These are phyloP conservation scores for Denticeps clupeoides DNA, from an alignment of 2,797 vertebrate species.

Conservation along the genomic window DNA sequence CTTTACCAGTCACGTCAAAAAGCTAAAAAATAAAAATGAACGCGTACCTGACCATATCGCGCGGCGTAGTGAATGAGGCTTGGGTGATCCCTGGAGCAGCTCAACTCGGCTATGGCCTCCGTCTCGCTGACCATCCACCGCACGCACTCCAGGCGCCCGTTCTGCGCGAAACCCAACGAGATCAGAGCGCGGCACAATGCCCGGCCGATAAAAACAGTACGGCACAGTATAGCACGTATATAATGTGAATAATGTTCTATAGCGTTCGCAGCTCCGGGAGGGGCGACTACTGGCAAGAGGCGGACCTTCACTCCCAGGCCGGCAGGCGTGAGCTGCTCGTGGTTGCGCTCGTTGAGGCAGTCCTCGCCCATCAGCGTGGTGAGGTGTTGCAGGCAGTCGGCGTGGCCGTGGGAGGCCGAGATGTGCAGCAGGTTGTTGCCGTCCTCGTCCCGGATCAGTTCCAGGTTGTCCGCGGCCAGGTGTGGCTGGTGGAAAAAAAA, in stretches of 20 bases:
- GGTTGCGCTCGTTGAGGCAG: slow-evolving; percentile 82
- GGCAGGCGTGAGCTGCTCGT: slow-evolving; percentile 80
- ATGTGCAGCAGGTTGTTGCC: slow-evolving; percentile 89
- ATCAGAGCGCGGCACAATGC: no score
- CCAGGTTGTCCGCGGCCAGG: slow-evolving; percentile 88
- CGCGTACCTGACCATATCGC: slow-evolving; percentile 82
- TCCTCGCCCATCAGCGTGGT: slow-evolving; percentile 96
- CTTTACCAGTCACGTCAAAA: no score
- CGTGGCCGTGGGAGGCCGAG: slow-evolving; percentile 78
- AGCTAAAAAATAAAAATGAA: no score
- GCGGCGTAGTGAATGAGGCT: slow-evolving; percentile 94
- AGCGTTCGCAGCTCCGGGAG: not conserved
- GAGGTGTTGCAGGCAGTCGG: slow-evolving; percentile 91
- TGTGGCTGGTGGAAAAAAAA: slow-evolving; percentile 65
- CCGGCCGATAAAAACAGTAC: no score
- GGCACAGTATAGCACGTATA: no score
- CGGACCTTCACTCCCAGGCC: slow-evolving; percentile 88
- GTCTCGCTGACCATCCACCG: slow-evolving; percentile 98
- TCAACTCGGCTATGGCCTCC: slow-evolving; percentile 92
- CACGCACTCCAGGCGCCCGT: slow-evolving; percentile 88
- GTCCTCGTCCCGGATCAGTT: slow-evolving; percentile 81
- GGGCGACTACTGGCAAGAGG: not conserved
- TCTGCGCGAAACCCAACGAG: no score
- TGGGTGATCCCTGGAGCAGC: slow-evolving; percentile 87
- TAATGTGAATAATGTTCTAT: no score